phyloP scores from a whole-genome alignment of 2,888 invertebrate genomes.

The Zhengitettix transpicula region DNA sequence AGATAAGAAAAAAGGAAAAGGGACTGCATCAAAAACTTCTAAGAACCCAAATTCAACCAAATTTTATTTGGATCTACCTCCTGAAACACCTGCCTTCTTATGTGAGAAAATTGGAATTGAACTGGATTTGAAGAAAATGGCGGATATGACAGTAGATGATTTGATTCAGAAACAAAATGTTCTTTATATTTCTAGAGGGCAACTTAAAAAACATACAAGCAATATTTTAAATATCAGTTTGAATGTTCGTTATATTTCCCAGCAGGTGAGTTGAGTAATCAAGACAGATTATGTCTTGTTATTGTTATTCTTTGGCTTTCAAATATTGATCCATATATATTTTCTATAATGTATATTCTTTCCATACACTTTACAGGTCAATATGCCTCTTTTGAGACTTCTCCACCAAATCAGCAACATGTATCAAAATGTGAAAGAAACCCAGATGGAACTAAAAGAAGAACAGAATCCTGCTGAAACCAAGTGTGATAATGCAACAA shows the following conservation, averaged over 20 bases:
- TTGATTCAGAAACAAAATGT: constrained; percentile 69
- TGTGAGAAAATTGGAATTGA: constrained; percentile 84
- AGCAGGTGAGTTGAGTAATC: constrained; percentile 42
- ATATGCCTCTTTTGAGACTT: constrained; percentile 83
- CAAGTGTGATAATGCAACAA: constrained; percentile 23
- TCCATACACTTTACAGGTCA: constrained; percentile 40
- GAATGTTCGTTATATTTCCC: constrained; percentile 77
- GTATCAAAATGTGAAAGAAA: constrained; percentile 94
- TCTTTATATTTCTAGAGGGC: constrained; percentile 70
- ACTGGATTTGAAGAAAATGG: constrained; percentile 74
- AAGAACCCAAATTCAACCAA: neutral
- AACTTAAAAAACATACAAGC: constrained; percentile 79
- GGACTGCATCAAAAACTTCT: neutral
- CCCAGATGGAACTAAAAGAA: constrained; percentile 74
- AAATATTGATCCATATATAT: constrained; percentile 1
- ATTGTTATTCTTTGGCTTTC: neutral
- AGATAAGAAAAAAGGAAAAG: constrained; percentile 30
- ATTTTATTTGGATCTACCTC: constrained; percentile 39
- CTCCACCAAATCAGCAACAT: constrained; percentile 93
- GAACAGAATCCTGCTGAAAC: constrained; percentile 34
- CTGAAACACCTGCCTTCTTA: constrained; percentile 75
- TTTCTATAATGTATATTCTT: neutral
- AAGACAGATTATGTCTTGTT: neutral
- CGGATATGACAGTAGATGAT: constrained; percentile 77
- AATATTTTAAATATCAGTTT: constrained; percentile 81